These are phyloP conservation scores for Mastomys coucha DNA, from an alignment of 2,113 vertebrate genomes.

Conservation along the genomic window DNA sequence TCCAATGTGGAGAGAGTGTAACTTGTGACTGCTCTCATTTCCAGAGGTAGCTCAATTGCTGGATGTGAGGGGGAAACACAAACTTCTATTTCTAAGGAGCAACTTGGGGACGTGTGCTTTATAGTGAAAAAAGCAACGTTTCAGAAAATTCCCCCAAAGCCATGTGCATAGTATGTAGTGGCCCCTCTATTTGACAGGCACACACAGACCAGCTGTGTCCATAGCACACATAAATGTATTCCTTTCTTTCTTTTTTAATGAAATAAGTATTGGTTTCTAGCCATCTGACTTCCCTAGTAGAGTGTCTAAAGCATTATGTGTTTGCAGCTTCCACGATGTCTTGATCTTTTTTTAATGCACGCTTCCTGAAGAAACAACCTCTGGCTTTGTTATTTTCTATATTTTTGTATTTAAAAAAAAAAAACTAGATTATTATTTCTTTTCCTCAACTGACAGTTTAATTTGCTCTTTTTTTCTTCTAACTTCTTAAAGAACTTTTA, in stretches of 20 bases:
- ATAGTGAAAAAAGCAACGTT: not conserved
- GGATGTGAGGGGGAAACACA: not conserved
- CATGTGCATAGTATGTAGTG: not conserved
- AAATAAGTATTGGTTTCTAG: not conserved
- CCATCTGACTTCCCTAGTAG: not conserved
- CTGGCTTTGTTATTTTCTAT: slow-evolving; percentile 6
- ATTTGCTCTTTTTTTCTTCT: not conserved
- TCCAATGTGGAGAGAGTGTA: not conserved
- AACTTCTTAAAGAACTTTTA: not conserved
- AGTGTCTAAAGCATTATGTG: not conserved
- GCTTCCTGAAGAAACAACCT: slow-evolving; percentile 2
- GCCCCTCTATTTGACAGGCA: not conserved
- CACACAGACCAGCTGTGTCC: not conserved
- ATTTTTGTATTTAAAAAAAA: slow-evolving; percentile 32
- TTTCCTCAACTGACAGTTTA: not conserved
- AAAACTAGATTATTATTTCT: not conserved
- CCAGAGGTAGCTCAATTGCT: not conserved
- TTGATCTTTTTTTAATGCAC: not conserved
- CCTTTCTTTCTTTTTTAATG: slow-evolving; percentile 13
- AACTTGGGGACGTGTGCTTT: slow-evolving; percentile 1
- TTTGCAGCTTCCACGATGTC: not conserved
- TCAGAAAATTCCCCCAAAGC: not conserved
- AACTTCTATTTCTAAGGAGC: slow-evolving; percentile 11
- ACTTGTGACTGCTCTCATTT: not conserved
- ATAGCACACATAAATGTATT: not conserved